These are phyloP conservation scores for Parthenolecanium corni DNA, from an alignment of 2,888 invertebrate species.

Conservation along the genomic window DNA sequence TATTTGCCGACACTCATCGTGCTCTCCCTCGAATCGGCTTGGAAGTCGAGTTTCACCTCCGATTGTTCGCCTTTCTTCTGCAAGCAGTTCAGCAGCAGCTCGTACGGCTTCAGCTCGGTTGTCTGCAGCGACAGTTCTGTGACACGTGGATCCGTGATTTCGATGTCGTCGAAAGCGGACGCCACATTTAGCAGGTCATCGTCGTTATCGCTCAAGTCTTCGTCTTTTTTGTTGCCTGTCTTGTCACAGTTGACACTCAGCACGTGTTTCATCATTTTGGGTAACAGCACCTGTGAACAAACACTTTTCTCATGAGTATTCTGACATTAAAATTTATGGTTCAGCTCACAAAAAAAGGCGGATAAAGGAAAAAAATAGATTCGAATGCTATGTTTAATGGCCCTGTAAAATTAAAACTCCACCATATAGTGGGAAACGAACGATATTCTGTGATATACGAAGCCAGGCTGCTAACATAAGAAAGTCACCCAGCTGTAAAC, in stretches of 20 bases:
- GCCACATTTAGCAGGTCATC: constrained; percentile 12
- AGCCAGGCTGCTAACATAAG: too few relatives aligned
- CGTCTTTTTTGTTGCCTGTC: constrained; percentile 41
- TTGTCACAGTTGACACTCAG: background rate
- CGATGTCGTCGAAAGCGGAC: constrained; percentile 68
- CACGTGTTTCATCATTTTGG: constrained; percentile 17
- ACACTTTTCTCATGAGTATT: too few relatives aligned
- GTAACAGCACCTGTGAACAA: background rate
- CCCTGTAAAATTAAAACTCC: too few relatives aligned
- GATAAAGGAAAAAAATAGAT: too few relatives aligned
- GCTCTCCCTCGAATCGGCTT: constrained; percentile 82
- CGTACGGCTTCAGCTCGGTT: constrained; percentile 89
- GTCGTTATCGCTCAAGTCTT: constrained; percentile 37
- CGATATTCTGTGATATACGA: too few relatives aligned
- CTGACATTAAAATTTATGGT: too few relatives aligned
- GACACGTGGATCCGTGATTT: constrained; percentile 86
- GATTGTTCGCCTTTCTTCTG: constrained; percentile 62
- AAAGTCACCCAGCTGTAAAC: too few relatives aligned
- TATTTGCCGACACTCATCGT: constrained; percentile 91
- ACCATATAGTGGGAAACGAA: too few relatives aligned
- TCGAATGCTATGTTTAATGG: too few relatives aligned
- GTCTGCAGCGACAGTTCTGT: constrained; percentile 92
- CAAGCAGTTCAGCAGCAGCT: constrained; percentile 80
- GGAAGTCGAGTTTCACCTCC: constrained; percentile 75
- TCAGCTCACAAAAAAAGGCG: too few relatives aligned